Evolutionary conservation across 2,888 invertebrate species (phyloP), one percentile per base, ranked within the genome.

Genomic region (Bugulina stolonifera): DNA sequence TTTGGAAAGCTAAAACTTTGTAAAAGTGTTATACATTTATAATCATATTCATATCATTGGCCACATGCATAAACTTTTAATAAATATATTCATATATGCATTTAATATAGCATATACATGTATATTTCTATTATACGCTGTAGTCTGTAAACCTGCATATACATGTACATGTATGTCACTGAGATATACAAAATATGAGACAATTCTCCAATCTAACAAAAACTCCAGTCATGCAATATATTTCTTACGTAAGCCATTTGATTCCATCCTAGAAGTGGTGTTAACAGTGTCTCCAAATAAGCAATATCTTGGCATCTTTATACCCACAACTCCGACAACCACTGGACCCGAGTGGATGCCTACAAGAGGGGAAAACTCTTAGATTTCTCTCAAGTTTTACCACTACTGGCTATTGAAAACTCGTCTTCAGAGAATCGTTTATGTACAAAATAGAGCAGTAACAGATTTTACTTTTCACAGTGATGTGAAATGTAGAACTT

Each of bases 251-350:
- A 80, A 77, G 14, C 82, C 82, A 1, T 79, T 79, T 0, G 80
- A 79, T 72, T 82, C 82, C 80, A 82, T 78, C n/a, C 75, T 69
- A 25, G 80, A 80, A 0, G 82, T 80, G 0, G 81, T 81, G 74
- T 82, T 82, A 10, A 82, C 81, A 0, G 82, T 81, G 74, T 82
- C 82, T 1, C 82, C 82, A 73, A 82, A 81, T 35, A 82, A 73
- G 35, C 94, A 94, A 85, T 93, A 94, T 73, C 94, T 87, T 0
- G 94, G 94, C 94, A 94, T 94, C 73, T 93, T 93, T 72, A 93
- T 87, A 1, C 94, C 93, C 1, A 94, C 93, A 2, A 93, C 93
- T 34, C 92, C 94, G 35, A 93, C 93, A 85, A 93, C 93, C 73
- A 78, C 78, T 1, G 78, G 76, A 54, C 78, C 80, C 25, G 64